A percentile compares a stretch with the other conserved stretches of the same genome.
Conservation (phyloP, 2,888 invertebrate species). For the Agrochola lota region DNA sequence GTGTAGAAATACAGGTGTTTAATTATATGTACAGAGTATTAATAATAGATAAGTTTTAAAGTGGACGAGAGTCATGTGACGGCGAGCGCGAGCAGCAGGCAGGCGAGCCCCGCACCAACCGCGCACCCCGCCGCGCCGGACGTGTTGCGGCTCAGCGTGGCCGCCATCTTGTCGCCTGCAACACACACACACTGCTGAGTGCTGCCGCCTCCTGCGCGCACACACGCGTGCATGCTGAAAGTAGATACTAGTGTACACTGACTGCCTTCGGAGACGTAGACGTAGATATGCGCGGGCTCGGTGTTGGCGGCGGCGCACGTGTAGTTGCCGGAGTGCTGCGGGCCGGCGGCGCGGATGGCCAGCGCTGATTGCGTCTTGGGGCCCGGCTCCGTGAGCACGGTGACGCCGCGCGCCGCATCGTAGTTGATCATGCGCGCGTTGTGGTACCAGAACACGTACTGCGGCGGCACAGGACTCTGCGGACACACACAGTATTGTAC, state of each 20-base stretch:
- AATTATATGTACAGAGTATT: constrained; percentile 36
- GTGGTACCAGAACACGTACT: constrained; percentile 99
- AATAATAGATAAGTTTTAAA: constrained; percentile 9
- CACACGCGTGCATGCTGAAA: too few relatives aligned
- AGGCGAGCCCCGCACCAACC: not conserved
- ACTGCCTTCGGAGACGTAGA: constrained; percentile 97
- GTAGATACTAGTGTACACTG: constrained; percentile 58
- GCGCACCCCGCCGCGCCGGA: constrained; percentile 51
- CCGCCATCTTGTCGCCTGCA: constrained; percentile 97
- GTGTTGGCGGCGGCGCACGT: constrained; percentile 97
- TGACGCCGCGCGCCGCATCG: constrained; percentile 95
- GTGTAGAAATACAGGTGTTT: constrained; percentile 24
- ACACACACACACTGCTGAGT: constrained; percentile 57
- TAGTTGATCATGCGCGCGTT: constrained; percentile 98
- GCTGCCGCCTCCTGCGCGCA: not conserved
- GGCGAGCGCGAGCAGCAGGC: constrained; percentile 41
- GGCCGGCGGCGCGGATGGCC: constrained; percentile 95
- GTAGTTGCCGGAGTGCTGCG: constrained; percentile 97
- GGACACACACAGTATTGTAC: constrained; percentile 66
- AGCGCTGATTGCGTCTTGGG: constrained; percentile 96
- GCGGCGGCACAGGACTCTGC: constrained; percentile 97
- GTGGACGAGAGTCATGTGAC: constrained; percentile 47
- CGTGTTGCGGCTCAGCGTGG: constrained; percentile 95
- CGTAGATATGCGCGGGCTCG: constrained; percentile 96
- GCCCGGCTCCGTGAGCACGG: constrained; percentile 95